Evolutionary conservation across 2,113 vertebrate species (phyloP).

Genomic region (Daphoenositta chrysoptera): DNA sequence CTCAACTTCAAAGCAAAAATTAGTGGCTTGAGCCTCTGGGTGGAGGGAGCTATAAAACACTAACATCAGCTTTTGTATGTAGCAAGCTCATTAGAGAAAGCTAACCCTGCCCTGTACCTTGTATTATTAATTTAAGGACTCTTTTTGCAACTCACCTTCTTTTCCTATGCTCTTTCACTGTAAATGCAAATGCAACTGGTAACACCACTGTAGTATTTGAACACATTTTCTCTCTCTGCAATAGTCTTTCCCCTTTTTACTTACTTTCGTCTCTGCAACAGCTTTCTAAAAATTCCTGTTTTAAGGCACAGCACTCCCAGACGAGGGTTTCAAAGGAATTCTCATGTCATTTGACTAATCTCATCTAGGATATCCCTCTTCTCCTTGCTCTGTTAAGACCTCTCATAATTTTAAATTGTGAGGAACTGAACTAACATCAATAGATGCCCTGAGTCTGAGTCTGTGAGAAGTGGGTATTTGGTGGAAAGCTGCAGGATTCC

Average conservation of each 20-base stretch:
- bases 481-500: background rate
- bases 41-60: constrained; percentile 22
- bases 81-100: background rate
- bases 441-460: background rate
- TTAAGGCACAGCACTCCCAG: background rate
- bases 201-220: background rate
- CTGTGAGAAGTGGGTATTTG: background rate
- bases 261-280: background rate
- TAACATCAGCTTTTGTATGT: constrained; percentile 27
- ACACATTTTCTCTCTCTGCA: background rate
- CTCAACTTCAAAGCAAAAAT: constrained; percentile 70
- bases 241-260: background rate
- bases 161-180: background rate
- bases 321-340: background rate
- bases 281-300: background rate
- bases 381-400: background rate
- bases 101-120: background rate
- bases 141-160: background rate
- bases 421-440: background rate
- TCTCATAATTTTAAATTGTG: background rate
- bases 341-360: background rate
- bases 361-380: background rate
- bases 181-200: background rate
- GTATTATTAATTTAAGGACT: background rate
- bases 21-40: constrained; percentile 8